Base-by-base conservation (phyloP, 2,888 invertebrate species). In the Leucania comma region DNA sequence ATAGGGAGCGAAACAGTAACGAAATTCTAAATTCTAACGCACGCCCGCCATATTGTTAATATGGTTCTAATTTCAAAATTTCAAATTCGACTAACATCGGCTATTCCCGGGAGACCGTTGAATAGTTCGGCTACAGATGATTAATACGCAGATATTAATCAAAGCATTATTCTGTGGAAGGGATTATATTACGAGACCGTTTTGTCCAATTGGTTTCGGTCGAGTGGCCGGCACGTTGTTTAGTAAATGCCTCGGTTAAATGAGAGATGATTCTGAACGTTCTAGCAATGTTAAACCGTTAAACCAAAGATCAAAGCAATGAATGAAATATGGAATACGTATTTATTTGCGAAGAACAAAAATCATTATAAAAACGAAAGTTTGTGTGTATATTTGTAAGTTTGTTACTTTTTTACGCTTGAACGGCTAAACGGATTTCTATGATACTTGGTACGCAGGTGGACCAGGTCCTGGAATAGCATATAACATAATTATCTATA, bases 141-240 rank as follows among this genome's bases (percentile, higher is more conserved):
- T 92, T 93, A 92, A 92, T 92, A 90, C 87, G 90, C 87, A 87
- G 90, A 88, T 93, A 93, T 93, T 93, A 93, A 93, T 93, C 93
- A 93, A 88, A 89, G 89, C 90, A 92, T 92, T 92, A 92, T 92
- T 89, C 88, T 86, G 89, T 57, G 38, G 17, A 50, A 48, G 42
- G 82, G 78, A 81, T 80, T 78, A 78, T 73, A 66, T 72, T 64
- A 78, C 53, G 59, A 57, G 63, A 68, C 35, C 68, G 46, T 78
- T 78, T 82, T 78, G 78, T 72, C 66, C 68, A 42, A 56, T 71
- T 59, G 68, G 78, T 64, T 72, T 68, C 58, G 66, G 73, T 50
- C 73, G 68, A 64, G 58, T 72, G 66, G 51, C 22, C 57, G 20
- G 58, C 53, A 64, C 61, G 67, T 56, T 69, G 59, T 81, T 81